Evolutionary conservation across 2,113 vertebrate genomes (phyloP), one percentile per base, ranked within the genome.

Genomic region (Colinus virginianus): DNA sequence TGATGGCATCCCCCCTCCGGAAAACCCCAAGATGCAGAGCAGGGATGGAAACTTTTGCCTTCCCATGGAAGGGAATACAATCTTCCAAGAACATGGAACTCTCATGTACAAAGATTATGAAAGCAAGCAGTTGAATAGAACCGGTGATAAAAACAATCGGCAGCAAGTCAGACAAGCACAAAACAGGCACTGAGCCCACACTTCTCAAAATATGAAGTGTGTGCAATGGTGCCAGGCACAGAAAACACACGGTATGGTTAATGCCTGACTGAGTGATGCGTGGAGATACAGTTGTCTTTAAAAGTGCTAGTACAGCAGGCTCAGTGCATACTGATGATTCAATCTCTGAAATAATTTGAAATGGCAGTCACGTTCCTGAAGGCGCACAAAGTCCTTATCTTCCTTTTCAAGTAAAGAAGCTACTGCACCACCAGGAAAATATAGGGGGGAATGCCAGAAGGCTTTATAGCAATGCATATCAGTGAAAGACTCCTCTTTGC

Each of bases 291-390:
- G 38, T 94, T 84, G 72, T 84, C 81, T 93, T 89, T 75, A 64
- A 69, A 95, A 94, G 61, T 58, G 95, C 91, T 96, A 72, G 87
- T 91, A 75, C 66, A 94, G 91, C 94, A 94, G 81, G 78, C 87
- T 91, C 30, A 5, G 2, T 87, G 89, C 87, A 85, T 78, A 91
- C 84, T 94, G 94, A 94, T 94, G 87, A 97, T 93, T 90, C 93
- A 95, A 43, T 80, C 90, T 88, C 87, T 49, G 28, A 80, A 95
- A 92, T 88, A 91, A 93, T 94, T 78, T 0, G 43, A 88, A 96
- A 96, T 79, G 88, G 88, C 72, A 94, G 95, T 92, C 90, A 94
- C 1, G 45, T 91, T 94, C 78, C 81, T 61, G 76, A 96, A 96
- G 83, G 70, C 7, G 34, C 85, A 94, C 58, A 56, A 76, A 93